Evolutionary conservation across 2,113 vertebrate genomes (phyloP), one percentile per base, ranked within the genome.

Genomic region (Sinocyclocheilus anshuiensis): DNA sequence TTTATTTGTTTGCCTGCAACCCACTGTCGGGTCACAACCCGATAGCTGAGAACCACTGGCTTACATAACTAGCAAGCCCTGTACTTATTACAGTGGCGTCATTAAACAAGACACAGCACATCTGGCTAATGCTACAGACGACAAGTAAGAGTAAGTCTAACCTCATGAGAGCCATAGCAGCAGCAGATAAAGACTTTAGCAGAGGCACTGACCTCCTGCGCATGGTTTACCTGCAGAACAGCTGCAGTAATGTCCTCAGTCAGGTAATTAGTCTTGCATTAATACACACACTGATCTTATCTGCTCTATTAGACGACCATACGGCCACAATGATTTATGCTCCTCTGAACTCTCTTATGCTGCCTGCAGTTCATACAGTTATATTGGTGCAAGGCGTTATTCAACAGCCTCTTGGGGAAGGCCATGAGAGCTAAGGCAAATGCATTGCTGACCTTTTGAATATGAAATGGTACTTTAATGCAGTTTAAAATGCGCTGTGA

Each of bases 241-340:
- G 89, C 92, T 89, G 90, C 86, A 87, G 80, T 93, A 93, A 94
- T 92, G 93, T 90, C 86, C 89, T 88, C 90, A 87, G 93, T 94
- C 93, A 93, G 91, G 92, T 91, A 91, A 93, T 94, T 93, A 93
- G 91, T 92, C 92, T 91, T 88, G 83, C 91, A 91, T 93, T 93
- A 93, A 94, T 92, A 92, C 86, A 61, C 87, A 90, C 89, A 84
- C 91, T 91, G 91, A 94, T 94, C 89, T 90, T 87, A 93, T 92
- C 92, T 92, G 81, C 82, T 88, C 88, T 88, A 90, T 94, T 92
- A 90, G 87, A 84, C 80, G 53, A 78, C 50, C 36, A 84, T 84
- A 80, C 82, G 18, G 55, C 86, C 33, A 77, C 13, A 20, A 84
- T 90, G 89, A 90, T 90, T 92, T 91, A 91, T 81, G 36, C 29